Conservation (phyloP, 2,888 invertebrate genomes). For the Omphaloscelis lunosa region DNA sequence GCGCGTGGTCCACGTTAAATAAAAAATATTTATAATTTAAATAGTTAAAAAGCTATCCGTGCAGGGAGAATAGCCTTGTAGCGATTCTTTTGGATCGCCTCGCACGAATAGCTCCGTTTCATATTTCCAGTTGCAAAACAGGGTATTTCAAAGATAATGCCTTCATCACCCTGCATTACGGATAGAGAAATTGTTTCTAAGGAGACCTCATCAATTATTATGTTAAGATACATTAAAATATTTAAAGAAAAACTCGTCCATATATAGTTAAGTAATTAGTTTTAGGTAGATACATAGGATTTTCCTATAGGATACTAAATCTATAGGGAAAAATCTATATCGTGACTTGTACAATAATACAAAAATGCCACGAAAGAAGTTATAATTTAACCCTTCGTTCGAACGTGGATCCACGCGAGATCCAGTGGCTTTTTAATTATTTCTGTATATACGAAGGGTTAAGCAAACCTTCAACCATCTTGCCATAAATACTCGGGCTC, state of each 20-base stretch:
- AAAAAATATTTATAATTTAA: neutral
- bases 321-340: too few species aligned
- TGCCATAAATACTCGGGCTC: neutral
- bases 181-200: neutral
- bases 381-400: neutral
- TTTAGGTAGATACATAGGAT: neutral
- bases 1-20: constrained; percentile 64
- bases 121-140: neutral
- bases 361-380: neutral
- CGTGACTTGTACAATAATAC: neutral
- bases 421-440: too few species aligned
- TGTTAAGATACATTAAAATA: too few species aligned
- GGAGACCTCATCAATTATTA: too few species aligned
- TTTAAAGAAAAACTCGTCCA: too few species aligned
- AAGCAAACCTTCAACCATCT: neutral
- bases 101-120: neutral
- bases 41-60: neutral
- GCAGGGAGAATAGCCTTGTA: neutral
- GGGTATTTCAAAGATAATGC: neutral
- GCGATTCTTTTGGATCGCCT: neutral
- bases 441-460: too few species aligned
- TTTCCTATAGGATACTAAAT: neutral
- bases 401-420: too few species aligned
- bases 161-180: too few species aligned
- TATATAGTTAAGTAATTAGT: too few species aligned